Percentiles rank a stretch among this genome's conserved stretches.
These are phyloP conservation scores for Apocheima hispidaria DNA, from an alignment of 2,888 invertebrate species.

Conservation along the genomic window DNA sequence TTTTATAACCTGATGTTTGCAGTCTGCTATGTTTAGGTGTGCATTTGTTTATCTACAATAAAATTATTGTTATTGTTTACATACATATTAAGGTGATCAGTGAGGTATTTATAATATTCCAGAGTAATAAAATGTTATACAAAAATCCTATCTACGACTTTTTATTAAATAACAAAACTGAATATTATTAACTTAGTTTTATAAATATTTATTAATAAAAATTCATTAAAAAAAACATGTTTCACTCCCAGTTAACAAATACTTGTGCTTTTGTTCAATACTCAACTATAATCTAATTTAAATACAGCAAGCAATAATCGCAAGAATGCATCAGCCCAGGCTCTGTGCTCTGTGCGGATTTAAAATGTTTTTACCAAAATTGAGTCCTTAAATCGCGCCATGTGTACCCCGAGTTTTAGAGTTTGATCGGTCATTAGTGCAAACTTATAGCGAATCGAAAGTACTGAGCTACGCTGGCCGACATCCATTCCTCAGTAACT, in stretches of 20 bases:
- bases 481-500: too few relatives aligned
- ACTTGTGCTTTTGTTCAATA: conserved; percentile 38
- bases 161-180: conserved; percentile 39
- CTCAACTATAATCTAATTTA: conserved; percentile 36
- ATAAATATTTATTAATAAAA: conserved; percentile 48
- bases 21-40: conserved; percentile 2
- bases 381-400: too few relatives aligned
- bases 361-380: too few relatives aligned
- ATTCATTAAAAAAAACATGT: conserved; percentile 30
- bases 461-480: too few relatives aligned
- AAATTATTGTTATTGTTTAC: conserved; percentile 17
- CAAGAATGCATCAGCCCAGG: too few relatives aligned
- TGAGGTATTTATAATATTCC: conserved; percentile 48
- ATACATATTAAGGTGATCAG: conserved; percentile 29
- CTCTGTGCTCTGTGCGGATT: too few relatives aligned
- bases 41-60: conserved; percentile 4
- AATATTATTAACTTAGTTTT: conserved; percentile 40
- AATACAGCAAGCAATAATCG: conserved; percentile 17
- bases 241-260: conserved; percentile 35
- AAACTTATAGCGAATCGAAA: too few relatives aligned
- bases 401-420: too few relatives aligned
- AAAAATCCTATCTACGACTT: conserved; percentile 27
- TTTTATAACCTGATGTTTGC: not conserved
- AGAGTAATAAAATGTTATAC: conserved; percentile 48
- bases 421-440: too few relatives aligned